Evolutionary conservation across 2,113 vertebrate species (phyloP).

Genomic region (Caracal caracal): DNA sequence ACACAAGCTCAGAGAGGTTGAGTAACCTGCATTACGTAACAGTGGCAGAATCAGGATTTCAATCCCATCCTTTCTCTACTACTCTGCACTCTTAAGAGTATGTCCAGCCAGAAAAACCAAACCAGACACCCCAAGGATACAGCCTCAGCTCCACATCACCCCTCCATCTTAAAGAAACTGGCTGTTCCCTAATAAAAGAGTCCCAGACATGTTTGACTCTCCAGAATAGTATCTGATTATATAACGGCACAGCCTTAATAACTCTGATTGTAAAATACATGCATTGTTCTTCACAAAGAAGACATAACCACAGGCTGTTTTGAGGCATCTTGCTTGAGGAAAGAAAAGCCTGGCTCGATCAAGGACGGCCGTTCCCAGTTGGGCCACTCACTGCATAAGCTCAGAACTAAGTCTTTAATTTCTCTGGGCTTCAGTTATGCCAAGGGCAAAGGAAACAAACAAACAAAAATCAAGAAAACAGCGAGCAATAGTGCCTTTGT

Average conservation of each 20-base stretch:
- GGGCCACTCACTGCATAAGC: neutral
- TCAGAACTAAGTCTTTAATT: constrained; percentile 41
- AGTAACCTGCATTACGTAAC: neutral
- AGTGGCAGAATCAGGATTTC: neutral
- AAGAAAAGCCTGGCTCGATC: neutral
- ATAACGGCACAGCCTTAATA: neutral
- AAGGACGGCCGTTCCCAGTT: neutral
- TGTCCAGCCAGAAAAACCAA: neutral
- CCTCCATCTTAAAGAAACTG: neutral
- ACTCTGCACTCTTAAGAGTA: neutral
- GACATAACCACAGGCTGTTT: neutral
- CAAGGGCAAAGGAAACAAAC: constrained; percentile 5
- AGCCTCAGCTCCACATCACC: no score
- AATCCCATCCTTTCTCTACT: neutral
- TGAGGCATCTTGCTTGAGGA: neutral
- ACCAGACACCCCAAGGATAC: neutral
- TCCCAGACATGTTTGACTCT: neutral
- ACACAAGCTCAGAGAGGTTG: neutral
- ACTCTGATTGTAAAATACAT: neutral
- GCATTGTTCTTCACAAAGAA: neutral
- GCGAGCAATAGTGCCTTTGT: neutral
- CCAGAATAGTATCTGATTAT: neutral
- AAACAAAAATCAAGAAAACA: neutral
- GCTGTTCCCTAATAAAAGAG: neutral
- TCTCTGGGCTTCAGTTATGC: neutral